Conservation (phyloP, 2,888 invertebrate species). For the Mystacides longicornis region DNA sequence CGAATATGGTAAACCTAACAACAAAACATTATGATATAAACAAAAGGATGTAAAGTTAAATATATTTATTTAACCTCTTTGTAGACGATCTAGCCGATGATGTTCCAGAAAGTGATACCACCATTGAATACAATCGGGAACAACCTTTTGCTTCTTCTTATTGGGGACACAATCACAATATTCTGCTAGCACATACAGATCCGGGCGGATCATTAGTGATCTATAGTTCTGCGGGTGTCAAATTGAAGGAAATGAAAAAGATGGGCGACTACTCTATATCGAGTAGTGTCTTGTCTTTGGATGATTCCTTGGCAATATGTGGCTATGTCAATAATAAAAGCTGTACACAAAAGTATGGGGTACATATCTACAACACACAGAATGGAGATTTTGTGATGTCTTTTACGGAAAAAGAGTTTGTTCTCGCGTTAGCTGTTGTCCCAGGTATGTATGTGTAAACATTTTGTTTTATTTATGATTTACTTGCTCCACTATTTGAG, state of each 20-base stretch:
- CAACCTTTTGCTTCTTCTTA: slow-evolving; percentile 19
- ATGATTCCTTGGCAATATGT: slow-evolving; percentile 14
- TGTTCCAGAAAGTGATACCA: slow-evolving; percentile 6
- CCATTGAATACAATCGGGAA: not conserved
- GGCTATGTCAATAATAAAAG: slow-evolving; percentile 2
- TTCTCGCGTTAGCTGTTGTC: slow-evolving; percentile 10
- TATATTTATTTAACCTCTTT: not conserved
- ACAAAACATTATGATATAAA: not conserved
- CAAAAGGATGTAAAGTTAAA: too few species aligned
- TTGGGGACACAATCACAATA: slow-evolving; percentile 39
- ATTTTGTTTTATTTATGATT: too few species aligned
- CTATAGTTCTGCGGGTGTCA: slow-evolving; percentile 31
- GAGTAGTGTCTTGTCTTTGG: slow-evolving; percentile 15
- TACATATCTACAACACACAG: slow-evolving; percentile 14
- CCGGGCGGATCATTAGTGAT: slow-evolving; percentile 35
- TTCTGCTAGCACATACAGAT: slow-evolving; percentile 37
- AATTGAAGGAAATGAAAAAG: slow-evolving; percentile 2
- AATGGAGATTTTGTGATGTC: slow-evolving; percentile 11
- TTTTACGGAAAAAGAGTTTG: slow-evolving; percentile 11
- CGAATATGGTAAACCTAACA: not conserved
- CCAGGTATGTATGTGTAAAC: slow-evolving; percentile 10
- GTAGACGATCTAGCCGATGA: slow-evolving; percentile 3
- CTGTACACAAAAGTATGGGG: slow-evolving; percentile 3
- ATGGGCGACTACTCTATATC: slow-evolving; percentile 10
- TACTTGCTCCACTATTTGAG: not conserved